Percentiles rank a stretch among this genome's conserved stretches.
Conservation (phyloP, 2,888 invertebrate genomes). For the Sarcophaga variegata region DNA sequence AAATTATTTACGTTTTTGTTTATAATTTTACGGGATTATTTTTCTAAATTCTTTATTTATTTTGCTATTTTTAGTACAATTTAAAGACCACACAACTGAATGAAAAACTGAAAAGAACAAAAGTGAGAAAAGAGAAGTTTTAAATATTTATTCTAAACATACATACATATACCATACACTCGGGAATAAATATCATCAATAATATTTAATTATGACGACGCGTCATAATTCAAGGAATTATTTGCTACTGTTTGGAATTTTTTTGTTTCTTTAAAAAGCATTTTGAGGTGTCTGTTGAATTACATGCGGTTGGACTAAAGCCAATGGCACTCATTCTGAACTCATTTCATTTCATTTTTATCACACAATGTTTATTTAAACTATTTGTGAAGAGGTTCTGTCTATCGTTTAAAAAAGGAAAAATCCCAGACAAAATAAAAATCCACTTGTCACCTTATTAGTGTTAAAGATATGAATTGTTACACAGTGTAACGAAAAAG, state of each 20-base stretch:
- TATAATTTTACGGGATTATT: constrained; percentile 28
- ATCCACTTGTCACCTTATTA: constrained; percentile 66
- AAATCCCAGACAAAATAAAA: constrained; percentile 43
- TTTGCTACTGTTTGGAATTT: constrained; percentile 18
- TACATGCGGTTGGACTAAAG: constrained; percentile 18
- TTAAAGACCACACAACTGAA: constrained; percentile 48
- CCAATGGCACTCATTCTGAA: not conserved
- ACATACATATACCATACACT: not conserved
- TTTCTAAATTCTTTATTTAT: constrained; percentile 10
- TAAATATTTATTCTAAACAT: constrained; percentile 27
- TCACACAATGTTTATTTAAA: constrained; percentile 35
- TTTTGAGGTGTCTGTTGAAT: not conserved
- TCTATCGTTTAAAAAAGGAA: not conserved
- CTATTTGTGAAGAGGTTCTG: constrained; percentile 16
- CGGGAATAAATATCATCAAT: constrained; percentile 26
- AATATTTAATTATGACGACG: constrained; percentile 31
- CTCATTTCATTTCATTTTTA: not conserved
- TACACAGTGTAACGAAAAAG: constrained; percentile 44
- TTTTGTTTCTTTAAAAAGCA: not conserved
- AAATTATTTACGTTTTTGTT: constrained; percentile 51
- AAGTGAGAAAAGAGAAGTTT: not conserved
- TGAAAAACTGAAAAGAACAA: not conserved
- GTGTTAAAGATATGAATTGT: constrained; percentile 38
- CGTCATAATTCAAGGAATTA: constrained; percentile 61
- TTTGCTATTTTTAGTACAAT: constrained; percentile 33